Base-by-base conservation (phyloP, 2,888 invertebrate genomes). In the Dysmachus trigonus region DNA sequence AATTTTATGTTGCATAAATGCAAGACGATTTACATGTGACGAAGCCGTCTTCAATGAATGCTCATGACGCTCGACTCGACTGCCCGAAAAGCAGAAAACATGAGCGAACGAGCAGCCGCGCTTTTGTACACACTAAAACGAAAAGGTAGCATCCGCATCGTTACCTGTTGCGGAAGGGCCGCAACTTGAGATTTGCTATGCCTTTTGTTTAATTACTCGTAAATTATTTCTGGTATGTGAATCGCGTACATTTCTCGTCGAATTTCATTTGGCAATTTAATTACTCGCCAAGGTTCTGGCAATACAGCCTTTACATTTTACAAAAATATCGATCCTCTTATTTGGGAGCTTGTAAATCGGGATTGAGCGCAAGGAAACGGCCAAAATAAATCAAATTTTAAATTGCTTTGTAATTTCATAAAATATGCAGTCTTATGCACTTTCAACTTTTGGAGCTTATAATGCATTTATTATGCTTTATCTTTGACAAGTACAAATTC, bases 1-100 rank as follows among this genome's bases (percentile, higher is more conserved):
- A 76, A 35, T 77, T 77, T 41, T 77, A 77, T 41, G 77, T 27
- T 77, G 77, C 77, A 77, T 47, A 47, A 77, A 77, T 77, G 38
- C 35, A 76, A 33, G 73, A 33, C 38, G 76, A 73, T 73, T 73
- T 73, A 31, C 73, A 73, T 73, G 33, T 73, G 73, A 33, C 73
- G 22, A 62, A 62, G 22, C 27, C 62, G 62, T 8, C 62, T 27
- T 22, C 62, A 22, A 27, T 62, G 53, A 18, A 18, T 62, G 27
- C 62, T 62, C 10, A 22, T 62, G 62, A 62, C 62, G n/a, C n/a
- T n/a, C n/a, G 62, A 62, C 22, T 62, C 10, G n/a, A n/a, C n/a
- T n/a, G 13, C 27, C 18, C 62, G 62, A n/a, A 15, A 15, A 5
- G 47, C 47, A 51, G 47, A 15, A n/a, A n/a, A 51, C 47, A 15